A percentile compares a stretch with the other conserved stretches of the same genome.
Evolutionary conservation across 2,113 vertebrate genomes (phyloP).

Genomic region (Cettia cetti): DNA sequence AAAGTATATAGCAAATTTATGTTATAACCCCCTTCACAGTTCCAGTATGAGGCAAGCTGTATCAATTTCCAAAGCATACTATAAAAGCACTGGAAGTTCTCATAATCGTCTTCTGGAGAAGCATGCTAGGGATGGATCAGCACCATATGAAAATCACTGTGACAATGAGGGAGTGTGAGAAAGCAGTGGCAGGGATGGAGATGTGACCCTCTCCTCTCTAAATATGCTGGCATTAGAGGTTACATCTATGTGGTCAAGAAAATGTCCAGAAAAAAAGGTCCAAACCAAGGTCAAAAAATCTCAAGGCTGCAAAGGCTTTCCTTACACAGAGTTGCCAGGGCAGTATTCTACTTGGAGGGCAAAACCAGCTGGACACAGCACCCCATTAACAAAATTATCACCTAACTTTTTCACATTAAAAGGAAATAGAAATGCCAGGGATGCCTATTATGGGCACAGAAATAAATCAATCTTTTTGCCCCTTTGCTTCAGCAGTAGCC

Average conservation of each 20-base stretch:
- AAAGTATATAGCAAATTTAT: not conserved
- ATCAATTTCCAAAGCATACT: not conserved
- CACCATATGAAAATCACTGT: accelerated
- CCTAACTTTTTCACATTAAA: not conserved
- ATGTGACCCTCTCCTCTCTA: not conserved
- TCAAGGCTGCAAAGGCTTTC: not conserved
- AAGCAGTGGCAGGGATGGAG: not conserved
- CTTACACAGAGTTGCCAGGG: not conserved
- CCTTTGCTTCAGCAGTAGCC: not conserved
- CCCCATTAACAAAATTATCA: not conserved
- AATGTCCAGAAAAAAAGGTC: not conserved
- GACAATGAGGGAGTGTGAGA: not conserved
- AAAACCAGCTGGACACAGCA: not conserved
- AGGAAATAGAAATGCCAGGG: not conserved
- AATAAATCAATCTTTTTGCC: not conserved
- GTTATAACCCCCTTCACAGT: not conserved
- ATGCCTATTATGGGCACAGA: not conserved
- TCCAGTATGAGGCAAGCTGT: not conserved
- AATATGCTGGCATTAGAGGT: not conserved
- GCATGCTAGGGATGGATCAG: not conserved
- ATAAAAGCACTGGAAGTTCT: not conserved
- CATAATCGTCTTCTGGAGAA: accelerated
- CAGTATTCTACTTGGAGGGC: not conserved
- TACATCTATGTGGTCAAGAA: not conserved
- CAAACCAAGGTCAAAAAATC: not conserved